Evolutionary conservation across 2,113 vertebrate species (phyloP), one percentile per base, ranked within the genome.

Genomic region (Varanus komodoensis): DNA sequence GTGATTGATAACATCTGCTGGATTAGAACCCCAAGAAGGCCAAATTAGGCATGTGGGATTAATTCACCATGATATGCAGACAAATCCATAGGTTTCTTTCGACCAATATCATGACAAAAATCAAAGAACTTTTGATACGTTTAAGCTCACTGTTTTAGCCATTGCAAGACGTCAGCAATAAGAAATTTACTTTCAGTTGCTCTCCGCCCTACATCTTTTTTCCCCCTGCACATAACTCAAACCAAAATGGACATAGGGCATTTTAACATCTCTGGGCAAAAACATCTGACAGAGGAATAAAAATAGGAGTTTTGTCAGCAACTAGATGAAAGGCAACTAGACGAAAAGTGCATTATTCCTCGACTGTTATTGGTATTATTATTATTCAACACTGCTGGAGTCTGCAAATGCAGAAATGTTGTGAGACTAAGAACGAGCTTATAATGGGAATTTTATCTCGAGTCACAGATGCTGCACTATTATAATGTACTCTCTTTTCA

Each of bases 371-470:
- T 12, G 5, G 2, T 61, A 61, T 12, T 19, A 19, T 79, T 61
- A 9, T 83, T 83, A 25, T 87, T 50, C 2, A 89, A 83, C 3
- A 3, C 57, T 50, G n/a, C 14, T 84, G 86, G 67, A 54, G 61
- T 61, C 50, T 67, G 52, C 93, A 94, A 88, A 32, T 0, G 34
- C 0, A 95, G 85, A 95, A 92, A 92, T 91, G 86, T 77, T 5
- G 93, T 82, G 32, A 94, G 32, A 34, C 64, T 69, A 48, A 32
- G 29, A 80, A 52, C n/a, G 89, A 89, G 64, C 71, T 93, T 38
- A n/a, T 94, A 95, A 96, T 87, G 87, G 88, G 81, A 96, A 75
- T 95, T 95, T 95, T 95, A 95, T 95, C 86, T 95, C 86, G 3
- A 90, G 84, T 84, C 90, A 95, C 90, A 95, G 89, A 93, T 89